A percentile compares a stretch with the other conserved stretches of the same genome.
Conservation (phyloP, 92 coral and sea anemone genomes). For the Pocillopora meandrina region DNA sequence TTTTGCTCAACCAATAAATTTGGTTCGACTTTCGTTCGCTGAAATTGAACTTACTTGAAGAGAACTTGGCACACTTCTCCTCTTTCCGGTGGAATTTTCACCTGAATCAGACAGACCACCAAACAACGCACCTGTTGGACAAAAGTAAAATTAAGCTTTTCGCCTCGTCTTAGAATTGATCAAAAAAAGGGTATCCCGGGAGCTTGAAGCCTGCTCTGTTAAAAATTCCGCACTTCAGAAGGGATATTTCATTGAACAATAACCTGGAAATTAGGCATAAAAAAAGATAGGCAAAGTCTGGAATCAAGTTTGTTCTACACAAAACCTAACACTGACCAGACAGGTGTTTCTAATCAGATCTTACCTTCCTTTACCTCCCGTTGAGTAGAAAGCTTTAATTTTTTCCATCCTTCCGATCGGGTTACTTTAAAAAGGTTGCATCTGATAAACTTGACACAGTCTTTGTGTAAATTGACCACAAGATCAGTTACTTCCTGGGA, state of each 20-base stretch:
- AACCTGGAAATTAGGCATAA: no score
- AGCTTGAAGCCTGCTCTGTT: no score
- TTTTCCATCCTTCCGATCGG: constrained; percentile 74
- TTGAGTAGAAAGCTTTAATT: constrained; percentile 55
- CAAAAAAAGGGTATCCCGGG: no score
- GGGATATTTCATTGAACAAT: no score
- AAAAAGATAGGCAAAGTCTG: no score
- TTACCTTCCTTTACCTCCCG: constrained; percentile 59
- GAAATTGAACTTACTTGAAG: constrained; percentile 2
- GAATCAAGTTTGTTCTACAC: no score
- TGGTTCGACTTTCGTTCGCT: background rate
- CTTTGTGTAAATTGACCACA: constrained; percentile 42
- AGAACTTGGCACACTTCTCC: background rate
- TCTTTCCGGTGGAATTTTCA: background rate
- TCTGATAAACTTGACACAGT: constrained; percentile 66
- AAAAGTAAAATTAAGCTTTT: background rate
- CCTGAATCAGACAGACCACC: constrained; percentile 12
- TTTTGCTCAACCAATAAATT: no score
- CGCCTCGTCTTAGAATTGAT: background rate
- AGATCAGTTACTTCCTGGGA: constrained; percentile 57
- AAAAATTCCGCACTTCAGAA: no score
- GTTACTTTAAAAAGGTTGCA: constrained; percentile 79
- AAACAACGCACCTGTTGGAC: constrained; percentile 24
- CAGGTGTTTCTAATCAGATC: no score
- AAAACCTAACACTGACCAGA: background rate